Percentiles rank a stretch among this genome's conserved stretches.
Conservation (phyloP, 2,888 invertebrate genomes). For the Dusona sp. region DNA sequence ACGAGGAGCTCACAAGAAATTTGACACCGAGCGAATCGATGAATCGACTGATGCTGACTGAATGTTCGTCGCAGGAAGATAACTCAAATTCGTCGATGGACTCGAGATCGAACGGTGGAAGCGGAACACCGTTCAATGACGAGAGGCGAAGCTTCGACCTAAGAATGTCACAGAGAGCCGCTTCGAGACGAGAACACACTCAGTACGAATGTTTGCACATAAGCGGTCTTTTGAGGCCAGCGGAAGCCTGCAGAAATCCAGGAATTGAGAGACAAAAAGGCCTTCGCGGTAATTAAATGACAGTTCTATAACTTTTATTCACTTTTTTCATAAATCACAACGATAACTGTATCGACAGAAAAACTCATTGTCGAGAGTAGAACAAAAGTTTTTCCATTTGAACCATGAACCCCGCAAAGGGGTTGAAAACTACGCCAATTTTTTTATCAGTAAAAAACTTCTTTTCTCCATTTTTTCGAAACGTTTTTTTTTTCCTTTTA, state of each 20-base stretch:
- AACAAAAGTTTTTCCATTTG: background rate
- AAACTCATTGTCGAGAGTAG: background rate
- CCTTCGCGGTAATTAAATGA: conserved; percentile 70
- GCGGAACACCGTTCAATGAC: conserved; percentile 72
- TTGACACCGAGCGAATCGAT: conserved; percentile 84
- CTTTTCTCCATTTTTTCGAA: no score
- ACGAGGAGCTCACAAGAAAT: conserved; percentile 89
- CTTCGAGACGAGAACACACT: conserved; percentile 85
- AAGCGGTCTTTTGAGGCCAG: conserved; percentile 84
- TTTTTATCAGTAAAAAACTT: no score
- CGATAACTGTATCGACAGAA: background rate
- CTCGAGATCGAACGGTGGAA: conserved; percentile 54
- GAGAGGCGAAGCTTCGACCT: conserved; percentile 85
- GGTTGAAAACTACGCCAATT: no score
- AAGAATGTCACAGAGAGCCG: conserved; percentile 84
- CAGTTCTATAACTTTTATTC: background rate
- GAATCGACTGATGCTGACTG: conserved; percentile 59
- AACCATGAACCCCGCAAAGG: background rate
- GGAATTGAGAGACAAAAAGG: conserved; percentile 66
- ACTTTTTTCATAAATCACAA: background rate
- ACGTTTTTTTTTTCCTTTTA: no score
- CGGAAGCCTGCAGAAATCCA: conserved; percentile 75
- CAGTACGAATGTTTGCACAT: conserved; percentile 86
- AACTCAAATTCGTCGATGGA: conserved; percentile 86
- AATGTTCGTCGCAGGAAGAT: conserved; percentile 84